Base-by-base conservation (phyloP, 1,140 invertebrate genomes). In the Cherax destructor region DNA sequence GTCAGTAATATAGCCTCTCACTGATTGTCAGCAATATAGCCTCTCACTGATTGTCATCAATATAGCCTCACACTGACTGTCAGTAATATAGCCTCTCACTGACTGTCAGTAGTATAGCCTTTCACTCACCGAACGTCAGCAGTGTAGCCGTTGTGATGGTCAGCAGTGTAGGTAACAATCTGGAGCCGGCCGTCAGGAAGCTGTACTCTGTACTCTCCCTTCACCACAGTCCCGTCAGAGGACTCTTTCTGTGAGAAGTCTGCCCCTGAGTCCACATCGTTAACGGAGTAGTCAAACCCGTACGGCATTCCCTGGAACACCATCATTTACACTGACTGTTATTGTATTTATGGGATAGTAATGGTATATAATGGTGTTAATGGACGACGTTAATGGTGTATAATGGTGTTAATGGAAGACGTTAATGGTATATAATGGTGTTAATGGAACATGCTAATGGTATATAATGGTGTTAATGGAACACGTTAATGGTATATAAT, bases 281-380 rank as follows among this genome's bases (percentile, higher is more conserved):
- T 86, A 50, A 92, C 87, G 0, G 88, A 77, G 77, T 92, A 92
- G 83, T 91, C 92, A 47, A 92, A 92, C 52, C 89, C 92, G 77
- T 92, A 92, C 21, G 92, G 92, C 91, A 92, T 92, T 7, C 91
- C 91, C 91, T 92, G 89, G 5, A 65, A 56, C 61, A 65, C 61
- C 13, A 65, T 16, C 2, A n/a, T 11, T 21, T 18, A 65, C 13
- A 2, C 5, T 56, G 52, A 56, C 11, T 0, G 30, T 56, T 1
- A 56, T 56, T 56, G 13, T 56, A 65, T 21, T 18, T 18, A 18
- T 18, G 61, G 16, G 5, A 5, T 18, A 18, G 18, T 65, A 18
- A 21, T 16, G 56, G 3, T 9, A 16, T 10, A 59, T 9, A 59
- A 59, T 9, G 16, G 9, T 10, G 56, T 9, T 16, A 65, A 21